Conservation (phyloP, 2,797 vertebrate species). For the Glyptemys insculpta region DNA sequence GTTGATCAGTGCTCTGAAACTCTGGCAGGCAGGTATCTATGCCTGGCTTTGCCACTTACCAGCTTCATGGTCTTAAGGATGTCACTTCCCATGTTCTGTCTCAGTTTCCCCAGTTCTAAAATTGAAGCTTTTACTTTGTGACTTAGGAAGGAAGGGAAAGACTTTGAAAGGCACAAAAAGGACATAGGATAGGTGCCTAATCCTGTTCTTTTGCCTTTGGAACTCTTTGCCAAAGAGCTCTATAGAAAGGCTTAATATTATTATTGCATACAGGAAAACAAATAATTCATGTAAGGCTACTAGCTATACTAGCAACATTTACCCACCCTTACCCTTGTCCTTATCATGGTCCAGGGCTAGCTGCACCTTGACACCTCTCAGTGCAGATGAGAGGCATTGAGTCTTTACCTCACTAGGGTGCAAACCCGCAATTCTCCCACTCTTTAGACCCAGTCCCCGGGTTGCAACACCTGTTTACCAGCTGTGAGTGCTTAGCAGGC, state of each 20-base stretch:
- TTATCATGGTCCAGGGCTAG: not conserved
- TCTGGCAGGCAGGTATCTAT: not conserved
- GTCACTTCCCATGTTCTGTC: not conserved
- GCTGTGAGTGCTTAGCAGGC: no score
- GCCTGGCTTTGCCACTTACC: not conserved
- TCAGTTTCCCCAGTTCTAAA: not conserved
- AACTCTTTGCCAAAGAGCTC: not conserved
- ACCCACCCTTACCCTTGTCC: no score
- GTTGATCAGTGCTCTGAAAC: not conserved
- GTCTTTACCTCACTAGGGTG: no score
- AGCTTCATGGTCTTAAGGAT: not conserved
- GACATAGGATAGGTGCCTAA: not conserved
- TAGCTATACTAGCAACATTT: not conserved
- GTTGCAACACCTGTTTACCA: no score
- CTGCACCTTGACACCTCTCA: not conserved
- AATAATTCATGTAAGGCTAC: not conserved
- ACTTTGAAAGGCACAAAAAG: not conserved
- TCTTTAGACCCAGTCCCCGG: no score
- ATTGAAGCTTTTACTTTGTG: not conserved
- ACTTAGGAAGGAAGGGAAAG: not conserved
- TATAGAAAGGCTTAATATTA: no score
- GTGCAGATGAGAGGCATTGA: no score
- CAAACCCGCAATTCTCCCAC: no score
- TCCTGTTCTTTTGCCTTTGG: not conserved
- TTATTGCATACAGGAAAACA: no score